Conservation (phyloP, 2,888 invertebrate genomes). For the Drosophila hamatofila region DNA sequence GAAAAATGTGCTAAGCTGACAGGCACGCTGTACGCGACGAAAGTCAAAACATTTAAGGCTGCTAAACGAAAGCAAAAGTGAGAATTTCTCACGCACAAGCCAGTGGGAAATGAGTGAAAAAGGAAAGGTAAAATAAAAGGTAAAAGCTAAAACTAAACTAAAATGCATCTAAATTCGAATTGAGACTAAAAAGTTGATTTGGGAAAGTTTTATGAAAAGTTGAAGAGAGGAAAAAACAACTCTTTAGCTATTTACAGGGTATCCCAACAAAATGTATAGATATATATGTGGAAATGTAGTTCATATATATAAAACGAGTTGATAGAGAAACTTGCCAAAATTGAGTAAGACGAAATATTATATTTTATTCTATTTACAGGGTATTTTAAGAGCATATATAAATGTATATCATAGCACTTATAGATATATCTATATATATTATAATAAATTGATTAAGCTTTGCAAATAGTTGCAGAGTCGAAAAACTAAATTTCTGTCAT, state of each 20-base stretch:
- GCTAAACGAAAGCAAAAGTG: conserved; percentile 8
- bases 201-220: neutral
- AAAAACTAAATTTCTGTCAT: no score
- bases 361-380: no score
- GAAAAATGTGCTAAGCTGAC: neutral
- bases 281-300: neutral
- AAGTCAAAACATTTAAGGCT: neutral
- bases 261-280: neutral
- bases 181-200: neutral
- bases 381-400: no score
- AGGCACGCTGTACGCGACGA: conserved; percentile 19
- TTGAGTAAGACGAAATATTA: no score
- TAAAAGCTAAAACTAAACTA: neutral
- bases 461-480: no score
- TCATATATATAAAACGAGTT: no score
- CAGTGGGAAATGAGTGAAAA: neutral
- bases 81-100: conserved; percentile 4
- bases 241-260: neutral
- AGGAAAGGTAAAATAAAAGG: neutral
- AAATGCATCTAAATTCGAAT: neutral
- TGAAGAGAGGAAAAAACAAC: neutral
- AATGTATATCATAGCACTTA: no score
- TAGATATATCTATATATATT: no score
- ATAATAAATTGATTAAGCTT: no score
- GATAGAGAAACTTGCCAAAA: no score